phyloP scores from a whole-genome alignment of 2,797 vertebrate genomes.

The Liasis olivaceus region DNA sequence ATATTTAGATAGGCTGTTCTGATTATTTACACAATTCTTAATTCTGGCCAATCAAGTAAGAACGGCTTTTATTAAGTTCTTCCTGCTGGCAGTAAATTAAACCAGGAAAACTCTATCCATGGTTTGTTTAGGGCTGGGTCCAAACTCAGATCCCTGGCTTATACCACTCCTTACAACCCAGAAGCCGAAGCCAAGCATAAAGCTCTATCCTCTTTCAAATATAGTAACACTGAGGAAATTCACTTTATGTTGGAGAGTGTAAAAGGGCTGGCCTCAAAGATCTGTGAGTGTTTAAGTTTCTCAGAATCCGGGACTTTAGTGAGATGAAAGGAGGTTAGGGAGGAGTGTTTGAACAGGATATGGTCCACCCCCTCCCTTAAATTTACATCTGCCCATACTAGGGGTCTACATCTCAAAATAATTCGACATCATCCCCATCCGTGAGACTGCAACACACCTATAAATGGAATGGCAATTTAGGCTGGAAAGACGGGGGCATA shows the following conservation, averaged over 20 bases:
- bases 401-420: neutral
- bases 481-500: neutral
- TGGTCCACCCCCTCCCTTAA: neutral
- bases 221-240: conserved; percentile 1
- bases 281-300: neutral
- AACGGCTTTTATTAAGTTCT: neutral
- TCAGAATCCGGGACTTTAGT: neutral
- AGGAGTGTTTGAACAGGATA: too few species aligned
- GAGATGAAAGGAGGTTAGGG: neutral
- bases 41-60: neutral
- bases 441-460: neutral
- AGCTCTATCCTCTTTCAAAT: neutral
- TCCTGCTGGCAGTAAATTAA: neutral
- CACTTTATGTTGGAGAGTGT: neutral
- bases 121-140: neutral
- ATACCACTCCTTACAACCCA: neutral
- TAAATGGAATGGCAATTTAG: neutral
- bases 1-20: neutral
- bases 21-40: neutral
- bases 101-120: neutral
- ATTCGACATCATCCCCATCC: neutral
- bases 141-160: neutral
- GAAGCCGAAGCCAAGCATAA: neutral
- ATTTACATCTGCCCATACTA: neutral
- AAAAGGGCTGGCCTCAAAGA: neutral